Percentiles rank a stretch among this genome's conserved stretches.
phyloP scores from a whole-genome alignment of 2,888 invertebrate genomes.

The Cosmorhoe ocellata region DNA sequence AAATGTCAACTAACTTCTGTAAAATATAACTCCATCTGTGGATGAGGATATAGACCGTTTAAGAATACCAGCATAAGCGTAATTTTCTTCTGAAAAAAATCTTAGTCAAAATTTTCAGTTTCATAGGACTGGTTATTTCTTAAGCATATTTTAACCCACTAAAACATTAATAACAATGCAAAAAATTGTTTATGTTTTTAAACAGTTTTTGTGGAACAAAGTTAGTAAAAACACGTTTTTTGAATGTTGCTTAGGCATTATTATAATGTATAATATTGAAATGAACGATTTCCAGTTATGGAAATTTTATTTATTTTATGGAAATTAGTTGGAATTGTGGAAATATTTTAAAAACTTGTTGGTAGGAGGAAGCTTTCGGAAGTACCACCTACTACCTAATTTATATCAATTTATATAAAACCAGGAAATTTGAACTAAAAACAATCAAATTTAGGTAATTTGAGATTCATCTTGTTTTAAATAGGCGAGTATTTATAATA shows the following conservation, averaged over 20 bases:
- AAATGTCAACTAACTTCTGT: too few relatives aligned
- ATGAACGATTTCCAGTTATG: constrained; percentile 8
- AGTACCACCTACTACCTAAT: too few relatives aligned
- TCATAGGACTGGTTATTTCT: too few relatives aligned
- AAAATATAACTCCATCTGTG: too few relatives aligned
- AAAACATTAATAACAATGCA: neutral
- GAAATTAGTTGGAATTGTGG: neutral
- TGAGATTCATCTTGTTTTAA: neutral
- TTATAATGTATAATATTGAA: neutral
- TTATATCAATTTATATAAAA: neutral
- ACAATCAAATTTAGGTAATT: constrained; percentile 2
- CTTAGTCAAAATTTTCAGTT: too few relatives aligned
- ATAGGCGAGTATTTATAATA: too few relatives aligned
- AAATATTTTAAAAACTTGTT: constrained; percentile 2
- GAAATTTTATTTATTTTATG: constrained; percentile 6
- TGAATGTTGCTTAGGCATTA: constrained; percentile 1
- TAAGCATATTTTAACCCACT: too few relatives aligned
- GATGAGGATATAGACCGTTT: too few relatives aligned
- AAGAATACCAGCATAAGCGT: too few relatives aligned
- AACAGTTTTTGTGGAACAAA: too few relatives aligned
- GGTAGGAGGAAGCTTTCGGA: constrained; percentile 8
- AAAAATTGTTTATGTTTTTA: constrained; percentile 10
- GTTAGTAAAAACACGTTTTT: constrained; percentile 19
- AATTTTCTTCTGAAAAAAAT: too few relatives aligned
- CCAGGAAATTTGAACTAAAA: constrained; percentile 7